A percentile compares a stretch with the other conserved stretches of the same genome.
These are phyloP conservation scores for Archocentrus centrarchus DNA, from an alignment of 2,113 vertebrate species.

Conservation along the genomic window DNA sequence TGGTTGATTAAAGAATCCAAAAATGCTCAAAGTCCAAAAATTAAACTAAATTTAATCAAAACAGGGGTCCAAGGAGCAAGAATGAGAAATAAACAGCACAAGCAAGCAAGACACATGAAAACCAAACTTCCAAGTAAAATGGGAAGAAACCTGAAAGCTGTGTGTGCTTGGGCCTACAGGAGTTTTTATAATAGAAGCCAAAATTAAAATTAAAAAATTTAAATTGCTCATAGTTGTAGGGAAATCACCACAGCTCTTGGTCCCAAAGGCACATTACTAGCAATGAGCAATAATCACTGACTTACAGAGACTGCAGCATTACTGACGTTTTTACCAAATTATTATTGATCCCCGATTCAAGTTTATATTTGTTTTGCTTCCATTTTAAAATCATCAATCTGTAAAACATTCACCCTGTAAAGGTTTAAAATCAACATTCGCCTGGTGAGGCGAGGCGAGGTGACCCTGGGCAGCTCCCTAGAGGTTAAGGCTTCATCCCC, in stretches of 20 bases:
- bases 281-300: neutral
- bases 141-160: neutral
- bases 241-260: too few species aligned
- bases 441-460: slow-evolving; percentile 35
- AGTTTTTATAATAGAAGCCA: neutral
- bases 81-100: neutral
- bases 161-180: too few species aligned
- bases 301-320: neutral
- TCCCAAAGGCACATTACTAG: neutral
- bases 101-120: neutral
- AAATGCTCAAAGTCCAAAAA: neutral
- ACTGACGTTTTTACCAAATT: neutral
- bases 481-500: slow-evolving; percentile 32
- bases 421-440: slow-evolving; percentile 34
- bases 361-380: neutral
- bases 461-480: slow-evolving; percentile 63
- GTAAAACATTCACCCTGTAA: slow-evolving; percentile 13
- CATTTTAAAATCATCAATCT: neutral
- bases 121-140: neutral
- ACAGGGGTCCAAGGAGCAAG: rapidly evolving
- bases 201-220: neutral
- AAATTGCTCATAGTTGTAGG: neutral
- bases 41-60: neutral
- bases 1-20: neutral
- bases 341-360: neutral